phyloP scores from a whole-genome alignment of 2,888 invertebrate genomes.

The Cremastinae sp. region DNA sequence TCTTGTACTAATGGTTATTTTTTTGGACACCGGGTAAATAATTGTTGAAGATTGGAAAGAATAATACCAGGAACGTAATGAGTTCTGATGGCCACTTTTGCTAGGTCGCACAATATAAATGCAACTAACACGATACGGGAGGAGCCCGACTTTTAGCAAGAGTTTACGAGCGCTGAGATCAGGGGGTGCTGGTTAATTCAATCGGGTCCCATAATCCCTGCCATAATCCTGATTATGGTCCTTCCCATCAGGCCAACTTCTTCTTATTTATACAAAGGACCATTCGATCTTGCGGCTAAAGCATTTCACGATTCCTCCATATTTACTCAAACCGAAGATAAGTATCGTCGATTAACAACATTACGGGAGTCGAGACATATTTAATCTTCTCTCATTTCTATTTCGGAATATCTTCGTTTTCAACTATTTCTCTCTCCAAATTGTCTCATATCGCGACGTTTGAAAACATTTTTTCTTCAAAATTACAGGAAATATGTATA shows the following conservation, averaged over 20 bases:
- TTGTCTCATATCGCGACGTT: too few species aligned
- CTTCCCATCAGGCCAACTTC: slow-evolving; percentile 45
- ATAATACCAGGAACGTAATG: slow-evolving; percentile 26
- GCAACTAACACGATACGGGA: slow-evolving; percentile 77
- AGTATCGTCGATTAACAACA: too few species aligned
- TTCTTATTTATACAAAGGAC: slow-evolving; percentile 46
- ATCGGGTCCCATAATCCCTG: slow-evolving; percentile 76
- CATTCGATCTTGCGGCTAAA: slow-evolving; percentile 73
- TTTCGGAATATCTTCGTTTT: too few species aligned
- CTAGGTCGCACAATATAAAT: slow-evolving; percentile 66
- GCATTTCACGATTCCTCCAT: slow-evolving; percentile 64
- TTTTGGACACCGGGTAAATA: too few species aligned
- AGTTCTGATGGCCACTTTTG: slow-evolving; percentile 69
- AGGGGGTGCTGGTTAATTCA: slow-evolving; percentile 78
- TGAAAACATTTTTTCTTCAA: too few species aligned
- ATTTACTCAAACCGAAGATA: slow-evolving; percentile 43
- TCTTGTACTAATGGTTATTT: too few species aligned
- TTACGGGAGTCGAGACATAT: too few species aligned
- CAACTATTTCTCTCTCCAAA: too few species aligned
- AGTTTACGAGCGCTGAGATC: slow-evolving; percentile 78
- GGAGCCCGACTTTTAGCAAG: slow-evolving; percentile 78
- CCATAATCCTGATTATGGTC: slow-evolving; percentile 77
- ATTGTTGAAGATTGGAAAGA: too few species aligned
- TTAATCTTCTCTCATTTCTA: too few species aligned
- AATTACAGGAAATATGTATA: too few species aligned